Evolutionary conservation across 2,113 vertebrate genomes (phyloP).

Genomic region (Sapajus apella): DNA sequence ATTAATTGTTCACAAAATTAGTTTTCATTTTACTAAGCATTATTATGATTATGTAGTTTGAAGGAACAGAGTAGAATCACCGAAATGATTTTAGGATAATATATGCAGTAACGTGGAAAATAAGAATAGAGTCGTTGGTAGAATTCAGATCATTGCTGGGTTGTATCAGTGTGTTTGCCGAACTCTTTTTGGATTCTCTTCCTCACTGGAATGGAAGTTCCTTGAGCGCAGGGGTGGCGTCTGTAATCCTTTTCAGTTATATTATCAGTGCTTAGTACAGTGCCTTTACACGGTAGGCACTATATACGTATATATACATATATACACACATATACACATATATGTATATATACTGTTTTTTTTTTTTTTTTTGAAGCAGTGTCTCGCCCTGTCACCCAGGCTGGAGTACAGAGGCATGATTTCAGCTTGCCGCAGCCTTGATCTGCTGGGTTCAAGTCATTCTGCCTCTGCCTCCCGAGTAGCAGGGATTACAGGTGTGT

Average conservation of each 20-base stretch:
- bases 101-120: background rate
- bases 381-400: too few relatives aligned
- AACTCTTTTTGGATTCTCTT: constrained; percentile 32
- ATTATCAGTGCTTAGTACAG: background rate
- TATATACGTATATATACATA: too few relatives aligned
- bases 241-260: background rate
- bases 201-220: background rate
- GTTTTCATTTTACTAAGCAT: constrained; percentile 38
- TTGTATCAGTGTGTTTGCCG: background rate
- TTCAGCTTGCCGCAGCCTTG: too few relatives aligned
- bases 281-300: background rate
- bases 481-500: too few relatives aligned
- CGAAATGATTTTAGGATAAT: background rate
- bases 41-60: constrained; percentile 24
- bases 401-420: too few relatives aligned
- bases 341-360: too few relatives aligned
- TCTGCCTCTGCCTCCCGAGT: too few relatives aligned
- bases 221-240: background rate
- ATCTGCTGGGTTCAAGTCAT: too few relatives aligned
- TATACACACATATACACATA: too few relatives aligned
- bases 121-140: constrained; percentile 42
- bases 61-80: constrained; percentile 44
- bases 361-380: too few relatives aligned
- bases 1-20: constrained; percentile 21
- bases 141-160: constrained; percentile 14